These are phyloP conservation scores for Pogona vitticeps DNA, from an alignment of 2,113 vertebrate species.

Conservation along the genomic window DNA sequence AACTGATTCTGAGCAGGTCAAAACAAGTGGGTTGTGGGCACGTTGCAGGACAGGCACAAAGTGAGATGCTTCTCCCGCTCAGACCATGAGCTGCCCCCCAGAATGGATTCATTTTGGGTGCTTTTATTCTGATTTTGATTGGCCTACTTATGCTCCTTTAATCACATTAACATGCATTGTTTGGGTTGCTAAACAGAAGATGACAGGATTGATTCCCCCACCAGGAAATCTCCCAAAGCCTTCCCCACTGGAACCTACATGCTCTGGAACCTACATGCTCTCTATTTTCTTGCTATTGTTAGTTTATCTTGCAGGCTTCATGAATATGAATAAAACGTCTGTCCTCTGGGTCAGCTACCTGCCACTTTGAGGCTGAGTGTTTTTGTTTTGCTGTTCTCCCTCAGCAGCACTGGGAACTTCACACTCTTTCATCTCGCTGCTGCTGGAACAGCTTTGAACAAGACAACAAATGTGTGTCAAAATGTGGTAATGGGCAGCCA, in stretches of 20 bases:
- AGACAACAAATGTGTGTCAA: not conserved
- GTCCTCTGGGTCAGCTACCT: not conserved
- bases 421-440: not conserved
- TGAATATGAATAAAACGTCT: not conserved
- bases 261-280: not conserved
- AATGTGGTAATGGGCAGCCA: not conserved
- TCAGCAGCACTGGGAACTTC: not conserved
- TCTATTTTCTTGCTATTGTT: not conserved
- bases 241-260: not conserved
- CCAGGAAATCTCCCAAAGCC: not conserved
- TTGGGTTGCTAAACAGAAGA: not conserved
- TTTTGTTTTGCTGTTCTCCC: not conserved
- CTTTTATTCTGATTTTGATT: not conserved
- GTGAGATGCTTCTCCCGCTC: not conserved
- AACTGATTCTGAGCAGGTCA: not conserved
- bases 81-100: not conserved
- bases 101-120: not conserved
- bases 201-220: not conserved
- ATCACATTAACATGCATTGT: not conserved
- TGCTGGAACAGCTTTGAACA: not conserved
- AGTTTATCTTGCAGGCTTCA: not conserved
- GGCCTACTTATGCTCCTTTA: not conserved
- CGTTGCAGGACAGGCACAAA: not conserved
- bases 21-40: not conserved
- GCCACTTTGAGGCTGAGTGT: not conserved